Percentiles rank a stretch among this genome's conserved stretches.
phyloP scores from a whole-genome alignment of 2,888 invertebrate genomes.

The Octonoba sinensis region DNA sequence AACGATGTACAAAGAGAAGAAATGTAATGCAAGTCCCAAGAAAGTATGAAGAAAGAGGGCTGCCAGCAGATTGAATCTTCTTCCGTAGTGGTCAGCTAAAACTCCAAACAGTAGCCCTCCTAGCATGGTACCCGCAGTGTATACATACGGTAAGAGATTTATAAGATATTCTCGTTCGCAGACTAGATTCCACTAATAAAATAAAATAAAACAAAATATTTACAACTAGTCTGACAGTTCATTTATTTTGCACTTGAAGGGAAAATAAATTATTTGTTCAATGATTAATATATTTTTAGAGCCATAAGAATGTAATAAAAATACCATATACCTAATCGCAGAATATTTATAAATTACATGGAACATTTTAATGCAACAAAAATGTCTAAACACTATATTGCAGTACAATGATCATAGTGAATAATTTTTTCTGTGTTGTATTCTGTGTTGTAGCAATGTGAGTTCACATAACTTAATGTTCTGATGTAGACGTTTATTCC shows the following conservation, averaged over 20 bases:
- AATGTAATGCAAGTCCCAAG: constrained; percentile 40
- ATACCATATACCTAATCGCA: no score
- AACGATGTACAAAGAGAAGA: constrained; percentile 31
- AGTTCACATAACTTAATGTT: no score
- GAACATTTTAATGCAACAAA: no score
- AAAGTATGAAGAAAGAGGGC: constrained; percentile 49
- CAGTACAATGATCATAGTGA: no score
- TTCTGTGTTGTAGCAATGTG: no score
- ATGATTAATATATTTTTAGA: no score
- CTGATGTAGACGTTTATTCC: no score
- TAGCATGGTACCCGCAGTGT: constrained; percentile 56
- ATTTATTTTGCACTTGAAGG: not conserved
- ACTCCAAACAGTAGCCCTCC: constrained; percentile 64
- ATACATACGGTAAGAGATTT: constrained; percentile 61
- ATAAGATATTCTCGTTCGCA: constrained; percentile 65
- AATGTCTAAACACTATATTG: no score
- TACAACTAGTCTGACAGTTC: not conserved
- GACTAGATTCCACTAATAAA: constrained; percentile 65
- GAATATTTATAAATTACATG: no score
- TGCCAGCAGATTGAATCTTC: constrained; percentile 49
- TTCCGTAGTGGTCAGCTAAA: constrained; percentile 65
- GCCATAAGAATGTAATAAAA: no score
- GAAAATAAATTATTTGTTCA: not conserved
- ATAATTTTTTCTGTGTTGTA: no score
- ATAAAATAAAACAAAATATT: constrained; percentile 15